Percentiles rank a stretch among this genome's conserved stretches.
These are phyloP conservation scores for Brachypteracias leptosomus DNA, from an alignment of 2,113 vertebrate genomes.

Conservation along the genomic window DNA sequence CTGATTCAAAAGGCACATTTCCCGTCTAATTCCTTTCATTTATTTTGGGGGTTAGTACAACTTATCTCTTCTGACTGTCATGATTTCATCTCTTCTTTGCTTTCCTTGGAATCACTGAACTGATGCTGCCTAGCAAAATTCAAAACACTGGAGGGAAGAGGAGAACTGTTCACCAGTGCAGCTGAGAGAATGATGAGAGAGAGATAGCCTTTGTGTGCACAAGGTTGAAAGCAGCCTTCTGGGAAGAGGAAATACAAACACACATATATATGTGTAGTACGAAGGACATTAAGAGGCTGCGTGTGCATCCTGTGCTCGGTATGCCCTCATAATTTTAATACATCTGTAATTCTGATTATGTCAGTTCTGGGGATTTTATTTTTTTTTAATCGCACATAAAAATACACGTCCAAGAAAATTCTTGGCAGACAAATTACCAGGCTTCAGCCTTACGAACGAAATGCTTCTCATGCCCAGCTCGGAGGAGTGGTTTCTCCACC, in stretches of 20 bases:
- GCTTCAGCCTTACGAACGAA: not conserved
- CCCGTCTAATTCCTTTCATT: not conserved
- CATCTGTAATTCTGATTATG: conserved; percentile 2
- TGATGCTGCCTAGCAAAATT: conserved; percentile 6
- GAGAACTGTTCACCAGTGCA: not conserved
- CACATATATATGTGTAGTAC: not conserved
- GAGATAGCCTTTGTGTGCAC: not conserved
- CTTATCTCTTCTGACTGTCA: conserved; percentile 1
- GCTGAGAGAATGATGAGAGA: not conserved
- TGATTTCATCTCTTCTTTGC: conserved; percentile 36
- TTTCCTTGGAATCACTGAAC: not conserved
- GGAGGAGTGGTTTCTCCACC: not conserved
- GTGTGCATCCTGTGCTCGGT: not conserved
- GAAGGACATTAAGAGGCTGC: not conserved
- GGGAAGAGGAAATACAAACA: not conserved
- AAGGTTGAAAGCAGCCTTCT: not conserved
- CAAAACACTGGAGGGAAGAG: not conserved
- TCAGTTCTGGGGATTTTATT: not conserved
- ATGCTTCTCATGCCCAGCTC: not conserved
- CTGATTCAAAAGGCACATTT: not conserved
- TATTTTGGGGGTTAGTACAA: not conserved
- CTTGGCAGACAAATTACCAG: not conserved
- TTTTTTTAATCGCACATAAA: not conserved
- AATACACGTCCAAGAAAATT: not conserved
- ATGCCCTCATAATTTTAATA: not conserved